These are phyloP conservation scores for Zygaena filipendulae DNA, from an alignment of 2,888 invertebrate genomes.

Conservation along the genomic window DNA sequence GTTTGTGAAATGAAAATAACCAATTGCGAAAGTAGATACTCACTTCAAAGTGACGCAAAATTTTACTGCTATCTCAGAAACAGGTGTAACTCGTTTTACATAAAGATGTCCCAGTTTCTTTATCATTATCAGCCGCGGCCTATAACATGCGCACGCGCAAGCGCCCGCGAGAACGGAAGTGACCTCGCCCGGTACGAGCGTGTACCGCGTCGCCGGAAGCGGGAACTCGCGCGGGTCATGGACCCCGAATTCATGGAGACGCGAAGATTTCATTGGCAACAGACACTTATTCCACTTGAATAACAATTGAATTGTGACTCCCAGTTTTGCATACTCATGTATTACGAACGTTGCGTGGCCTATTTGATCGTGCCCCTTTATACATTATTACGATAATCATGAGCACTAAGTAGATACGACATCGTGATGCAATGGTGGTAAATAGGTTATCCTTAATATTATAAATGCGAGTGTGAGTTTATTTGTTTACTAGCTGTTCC, in stretches of 20 bases:
- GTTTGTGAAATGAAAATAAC: too few relatives aligned
- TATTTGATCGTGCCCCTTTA: slow-evolving; percentile 20
- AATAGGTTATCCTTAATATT: too few relatives aligned
- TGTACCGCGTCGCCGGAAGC: slow-evolving; percentile 32
- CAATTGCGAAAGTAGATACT: too few relatives aligned
- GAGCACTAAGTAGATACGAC: slow-evolving; percentile 26
- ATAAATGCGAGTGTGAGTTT: too few relatives aligned
- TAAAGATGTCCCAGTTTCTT: slow-evolving; percentile 21
- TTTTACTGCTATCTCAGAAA: too few relatives aligned
- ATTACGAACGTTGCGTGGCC: slow-evolving; percentile 28
- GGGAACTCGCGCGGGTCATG: slow-evolving; percentile 37
- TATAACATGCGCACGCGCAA: slow-evolving; percentile 29
- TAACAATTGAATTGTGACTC: slow-evolving; percentile 32
- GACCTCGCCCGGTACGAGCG: slow-evolving; percentile 36
- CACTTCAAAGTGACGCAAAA: too few relatives aligned
- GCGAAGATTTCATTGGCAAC: slow-evolving; percentile 37
- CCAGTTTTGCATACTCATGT: slow-evolving; percentile 39
- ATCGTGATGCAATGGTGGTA: too few relatives aligned
- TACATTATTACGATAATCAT: too few relatives aligned
- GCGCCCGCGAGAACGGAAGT: slow-evolving; percentile 32
- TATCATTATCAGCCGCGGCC: slow-evolving; percentile 16
- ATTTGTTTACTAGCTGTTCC: too few relatives aligned
- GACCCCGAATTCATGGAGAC: slow-evolving; percentile 38
- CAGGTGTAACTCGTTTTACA: too few relatives aligned
- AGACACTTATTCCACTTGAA: slow-evolving; percentile 28